These are phyloP conservation scores for Oncorhynchus gorbuscha DNA, from an alignment of 2,113 vertebrate genomes.

Conservation along the genomic window DNA sequence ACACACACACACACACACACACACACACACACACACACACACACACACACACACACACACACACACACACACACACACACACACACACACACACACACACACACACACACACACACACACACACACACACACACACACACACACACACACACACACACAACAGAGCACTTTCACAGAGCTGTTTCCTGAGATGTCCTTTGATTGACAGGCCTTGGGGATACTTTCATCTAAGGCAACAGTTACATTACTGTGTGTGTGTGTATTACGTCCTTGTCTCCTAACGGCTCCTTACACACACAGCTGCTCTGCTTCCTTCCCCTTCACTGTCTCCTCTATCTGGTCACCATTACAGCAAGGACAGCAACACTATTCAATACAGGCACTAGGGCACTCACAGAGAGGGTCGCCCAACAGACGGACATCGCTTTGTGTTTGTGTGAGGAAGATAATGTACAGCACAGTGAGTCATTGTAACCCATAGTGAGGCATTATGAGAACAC, in stretches of 20 bases:
- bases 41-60: background rate
- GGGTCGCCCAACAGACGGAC: background rate
- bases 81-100: background rate
- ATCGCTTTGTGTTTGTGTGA: background rate
- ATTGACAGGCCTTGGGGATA: constrained; percentile 16
- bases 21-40: background rate
- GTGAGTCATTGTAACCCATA: background rate
- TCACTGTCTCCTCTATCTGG: background rate
- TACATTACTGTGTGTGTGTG: constrained; percentile 1
- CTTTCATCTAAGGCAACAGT: constrained; percentile 14
- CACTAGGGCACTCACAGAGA: background rate
- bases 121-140: background rate
- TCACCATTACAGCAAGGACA: background rate
- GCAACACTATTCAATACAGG: background rate
- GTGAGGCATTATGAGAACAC: too few species aligned
- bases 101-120: background rate
- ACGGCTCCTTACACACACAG: constrained; percentile 4
- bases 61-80: background rate
- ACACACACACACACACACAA: background rate
- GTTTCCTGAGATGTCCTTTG: constrained; percentile 32
- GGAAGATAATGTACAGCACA: too few species aligned
- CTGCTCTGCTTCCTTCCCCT: background rate
- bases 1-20: background rate
- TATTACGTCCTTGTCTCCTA: background rate
- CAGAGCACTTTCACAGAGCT: background rate